A percentile compares a stretch with the other conserved stretches of the same genome.
These are phyloP conservation scores for Tetrao urogallus DNA, from an alignment of 2,113 vertebrate species.

Conservation along the genomic window DNA sequence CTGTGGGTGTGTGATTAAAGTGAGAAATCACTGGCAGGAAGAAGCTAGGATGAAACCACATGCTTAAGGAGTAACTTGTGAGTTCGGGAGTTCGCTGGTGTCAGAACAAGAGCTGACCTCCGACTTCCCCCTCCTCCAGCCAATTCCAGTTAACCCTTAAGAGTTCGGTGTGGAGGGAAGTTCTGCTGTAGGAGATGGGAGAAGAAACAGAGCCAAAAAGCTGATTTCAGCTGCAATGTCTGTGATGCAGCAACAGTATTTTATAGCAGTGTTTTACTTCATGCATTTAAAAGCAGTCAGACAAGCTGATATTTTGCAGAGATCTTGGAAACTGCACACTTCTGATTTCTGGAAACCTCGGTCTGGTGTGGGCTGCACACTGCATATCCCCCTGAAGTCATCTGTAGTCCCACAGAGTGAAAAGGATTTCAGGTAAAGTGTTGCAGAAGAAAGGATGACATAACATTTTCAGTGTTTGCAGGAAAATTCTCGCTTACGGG, in stretches of 20 bases:
- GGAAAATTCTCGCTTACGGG: not conserved
- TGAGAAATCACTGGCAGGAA: constrained; percentile 77
- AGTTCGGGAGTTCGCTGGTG: constrained; percentile 45
- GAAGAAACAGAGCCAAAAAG: not conserved
- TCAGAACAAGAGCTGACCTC: constrained; percentile 66
- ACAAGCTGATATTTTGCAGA: constrained; percentile 26
- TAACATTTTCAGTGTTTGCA: not conserved
- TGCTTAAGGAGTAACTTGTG: constrained; percentile 69
- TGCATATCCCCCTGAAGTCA: not conserved
- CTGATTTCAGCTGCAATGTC: not conserved
- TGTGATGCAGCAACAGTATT: constrained; percentile 6
- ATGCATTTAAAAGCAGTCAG: constrained; percentile 11
- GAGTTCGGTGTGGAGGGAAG: constrained; percentile 3
- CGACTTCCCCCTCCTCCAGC: constrained; percentile 60
- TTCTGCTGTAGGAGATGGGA: not conserved
- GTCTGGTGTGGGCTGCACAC: not conserved
- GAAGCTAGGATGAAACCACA: constrained; percentile 70
- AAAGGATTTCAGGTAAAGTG: not conserved
- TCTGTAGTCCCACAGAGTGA: not conserved
- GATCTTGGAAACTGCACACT: constrained; percentile 30
- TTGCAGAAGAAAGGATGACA: not conserved
- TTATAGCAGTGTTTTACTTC: constrained; percentile 7
- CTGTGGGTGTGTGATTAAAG: constrained; percentile 81
- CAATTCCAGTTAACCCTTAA: constrained; percentile 61
- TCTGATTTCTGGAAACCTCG: constrained; percentile 41